Evolutionary conservation across 2,113 vertebrate genomes (phyloP).

Genomic region (Nesoenas mayeri): DNA sequence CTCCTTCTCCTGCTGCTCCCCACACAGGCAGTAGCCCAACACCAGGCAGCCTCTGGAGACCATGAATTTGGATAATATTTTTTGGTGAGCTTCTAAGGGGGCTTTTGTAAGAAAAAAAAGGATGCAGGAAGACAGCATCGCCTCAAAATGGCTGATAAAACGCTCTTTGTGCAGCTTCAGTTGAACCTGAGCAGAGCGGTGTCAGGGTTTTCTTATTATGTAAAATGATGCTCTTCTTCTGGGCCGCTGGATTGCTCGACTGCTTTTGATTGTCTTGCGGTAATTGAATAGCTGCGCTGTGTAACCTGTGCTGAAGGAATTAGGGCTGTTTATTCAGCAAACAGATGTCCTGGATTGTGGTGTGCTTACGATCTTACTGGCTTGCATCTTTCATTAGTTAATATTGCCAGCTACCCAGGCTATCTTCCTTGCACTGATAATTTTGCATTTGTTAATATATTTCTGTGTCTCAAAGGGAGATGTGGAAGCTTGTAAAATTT

Average conservation of each 20-base stretch:
- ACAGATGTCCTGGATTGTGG: conserved; percentile 51
- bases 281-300: conserved; percentile 47
- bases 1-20: neutral
- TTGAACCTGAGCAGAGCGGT: neutral
- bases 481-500: neutral
- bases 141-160: conserved; percentile 26
- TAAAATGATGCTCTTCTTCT: conserved; percentile 4
- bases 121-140: neutral
- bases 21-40: rapidly evolving
- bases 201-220: conserved; percentile 42
- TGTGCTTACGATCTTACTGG: neutral
- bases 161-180: neutral
- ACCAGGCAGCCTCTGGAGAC: neutral
- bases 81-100: neutral
- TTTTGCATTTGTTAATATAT: neutral
- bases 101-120: neutral
- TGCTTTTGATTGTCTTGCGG: conserved; percentile 38
- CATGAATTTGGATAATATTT: neutral
- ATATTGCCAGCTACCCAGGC: neutral
- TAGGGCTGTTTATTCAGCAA: conserved; percentile 56
- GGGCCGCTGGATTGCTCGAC: neutral
- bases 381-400: conserved; percentile 36
- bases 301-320: conserved; percentile 51
- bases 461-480: neutral
- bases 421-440: neutral